These are phyloP conservation scores for Chamaetylas fuelleborni DNA, from an alignment of 2,113 vertebrate species.

Conservation along the genomic window DNA sequence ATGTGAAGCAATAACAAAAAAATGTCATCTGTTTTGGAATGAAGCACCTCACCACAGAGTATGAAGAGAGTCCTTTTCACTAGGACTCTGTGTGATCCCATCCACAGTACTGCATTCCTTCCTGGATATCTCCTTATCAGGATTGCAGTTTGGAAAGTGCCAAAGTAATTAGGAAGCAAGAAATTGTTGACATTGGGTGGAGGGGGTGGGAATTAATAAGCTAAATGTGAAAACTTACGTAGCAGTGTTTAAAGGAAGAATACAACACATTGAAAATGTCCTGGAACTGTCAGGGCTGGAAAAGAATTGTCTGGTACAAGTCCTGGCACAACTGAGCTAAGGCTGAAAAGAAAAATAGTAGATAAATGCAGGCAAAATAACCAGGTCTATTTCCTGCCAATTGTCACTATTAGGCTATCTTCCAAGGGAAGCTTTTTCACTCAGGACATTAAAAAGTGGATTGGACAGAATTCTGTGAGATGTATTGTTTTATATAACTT, in stretches of 20 bases:
- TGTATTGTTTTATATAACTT: slow-evolving; percentile 5
- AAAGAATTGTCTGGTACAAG: background rate
- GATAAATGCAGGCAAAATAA: slow-evolving; percentile 11
- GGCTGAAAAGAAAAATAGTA: background rate
- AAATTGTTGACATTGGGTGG: background rate
- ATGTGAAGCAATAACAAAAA: background rate
- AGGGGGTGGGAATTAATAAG: background rate
- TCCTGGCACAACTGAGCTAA: background rate
- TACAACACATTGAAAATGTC: background rate
- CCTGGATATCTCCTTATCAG: background rate
- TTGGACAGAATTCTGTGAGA: background rate
- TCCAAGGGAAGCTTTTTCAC: slow-evolving; percentile 27
- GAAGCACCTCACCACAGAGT: background rate
- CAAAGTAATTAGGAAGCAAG: slow-evolving; percentile 7
- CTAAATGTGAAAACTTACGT: background rate
- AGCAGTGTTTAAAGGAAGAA: slow-evolving; percentile 4
- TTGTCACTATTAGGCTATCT: slow-evolving; percentile 9
- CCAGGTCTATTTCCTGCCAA: slow-evolving; percentile 8
- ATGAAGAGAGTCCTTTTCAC: background rate
- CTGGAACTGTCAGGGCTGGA: background rate
- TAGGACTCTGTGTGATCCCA: background rate
- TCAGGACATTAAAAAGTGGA: background rate
- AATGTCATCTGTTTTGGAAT: background rate
- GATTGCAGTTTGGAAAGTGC: background rate
- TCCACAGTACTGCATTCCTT: background rate